Evolutionary conservation across 2,113 vertebrate species (phyloP).

Genomic region (Gila orcuttii): DNA sequence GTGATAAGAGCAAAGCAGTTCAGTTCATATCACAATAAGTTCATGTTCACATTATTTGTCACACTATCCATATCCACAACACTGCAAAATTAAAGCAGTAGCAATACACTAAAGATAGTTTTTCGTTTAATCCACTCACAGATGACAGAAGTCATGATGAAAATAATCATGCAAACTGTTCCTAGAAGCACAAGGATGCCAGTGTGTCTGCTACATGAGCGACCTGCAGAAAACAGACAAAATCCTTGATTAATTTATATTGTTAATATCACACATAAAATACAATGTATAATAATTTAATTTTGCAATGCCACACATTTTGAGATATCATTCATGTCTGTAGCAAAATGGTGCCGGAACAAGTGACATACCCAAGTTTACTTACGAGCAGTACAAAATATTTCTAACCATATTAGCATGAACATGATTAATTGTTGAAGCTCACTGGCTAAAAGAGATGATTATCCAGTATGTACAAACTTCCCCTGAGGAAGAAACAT

Average conservation of each 20-base stretch:
- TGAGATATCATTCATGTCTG: too few relatives aligned
- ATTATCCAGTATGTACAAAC: neutral
- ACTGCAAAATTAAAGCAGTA: too few relatives aligned
- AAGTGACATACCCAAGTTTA: too few relatives aligned
- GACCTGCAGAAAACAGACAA: neutral
- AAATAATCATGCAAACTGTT: neutral
- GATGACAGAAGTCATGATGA: neutral
- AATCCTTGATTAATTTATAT: neutral
- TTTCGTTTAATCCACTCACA: neutral
- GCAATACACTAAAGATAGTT: too few relatives aligned
- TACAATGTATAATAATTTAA: neutral
- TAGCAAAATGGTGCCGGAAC: too few relatives aligned
- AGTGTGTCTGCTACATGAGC: neutral
- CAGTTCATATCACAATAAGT: neutral
- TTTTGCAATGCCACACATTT: neutral
- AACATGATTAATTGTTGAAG: neutral
- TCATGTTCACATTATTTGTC: too few relatives aligned
- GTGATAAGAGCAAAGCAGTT: neutral
- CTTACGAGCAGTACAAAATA: neutral
- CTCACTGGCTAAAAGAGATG: neutral
- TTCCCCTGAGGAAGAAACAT: neutral
- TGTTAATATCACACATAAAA: neutral
- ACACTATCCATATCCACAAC: too few relatives aligned
- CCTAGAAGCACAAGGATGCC: neutral
- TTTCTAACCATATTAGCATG: neutral